phyloP scores from a whole-genome alignment of 2,888 invertebrate genomes.

The Drosophila pegasa region DNA sequence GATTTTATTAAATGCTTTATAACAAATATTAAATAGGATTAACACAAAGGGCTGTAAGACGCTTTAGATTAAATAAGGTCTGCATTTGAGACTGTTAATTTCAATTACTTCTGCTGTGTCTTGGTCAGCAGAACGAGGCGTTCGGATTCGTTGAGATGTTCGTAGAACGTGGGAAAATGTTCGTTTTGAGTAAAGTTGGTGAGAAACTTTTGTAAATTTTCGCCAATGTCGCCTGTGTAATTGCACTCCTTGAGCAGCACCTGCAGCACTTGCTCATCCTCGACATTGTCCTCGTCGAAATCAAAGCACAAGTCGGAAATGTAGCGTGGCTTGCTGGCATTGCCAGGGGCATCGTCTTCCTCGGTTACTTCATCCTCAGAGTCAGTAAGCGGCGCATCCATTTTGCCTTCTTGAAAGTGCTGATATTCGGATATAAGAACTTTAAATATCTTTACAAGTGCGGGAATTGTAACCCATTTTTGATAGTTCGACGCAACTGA shows the following conservation, averaged over 20 bases:
- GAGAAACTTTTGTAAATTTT: slow-evolving; percentile 88
- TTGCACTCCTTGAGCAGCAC: slow-evolving; percentile 87
- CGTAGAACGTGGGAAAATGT: slow-evolving; percentile 87
- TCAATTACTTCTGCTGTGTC: slow-evolving; percentile 57
- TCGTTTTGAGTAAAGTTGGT: slow-evolving; percentile 88
- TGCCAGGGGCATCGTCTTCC: slow-evolving; percentile 67
- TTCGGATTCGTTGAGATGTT: slow-evolving; percentile 87
- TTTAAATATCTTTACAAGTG: slow-evolving; percentile 90
- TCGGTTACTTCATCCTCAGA: slow-evolving; percentile 67
- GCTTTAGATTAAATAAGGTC: slow-evolving; percentile 6
- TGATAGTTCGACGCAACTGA: slow-evolving; percentile 84
- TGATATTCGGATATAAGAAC: slow-evolving; percentile 88
- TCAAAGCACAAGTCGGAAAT: slow-evolving; percentile 82
- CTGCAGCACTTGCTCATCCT: slow-evolving; percentile 86
- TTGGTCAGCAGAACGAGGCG: slow-evolving; percentile 69
- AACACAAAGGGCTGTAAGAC: slow-evolving; percentile 49
- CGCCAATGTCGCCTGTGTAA: slow-evolving; percentile 87
- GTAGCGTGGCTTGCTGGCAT: slow-evolving; percentile 72
- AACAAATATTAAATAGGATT: slow-evolving; percentile 59
- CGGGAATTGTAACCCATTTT: slow-evolving; percentile 88
- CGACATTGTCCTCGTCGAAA: slow-evolving; percentile 83
- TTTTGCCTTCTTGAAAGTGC: slow-evolving; percentile 86
- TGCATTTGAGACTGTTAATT: background rate
- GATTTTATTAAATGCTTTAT: slow-evolving; percentile 47
- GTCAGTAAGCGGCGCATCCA: slow-evolving; percentile 75